Evolutionary conservation across 2,113 vertebrate genomes (phyloP), one percentile per base, ranked within the genome.

Genomic region (Chitala chitala): DNA sequence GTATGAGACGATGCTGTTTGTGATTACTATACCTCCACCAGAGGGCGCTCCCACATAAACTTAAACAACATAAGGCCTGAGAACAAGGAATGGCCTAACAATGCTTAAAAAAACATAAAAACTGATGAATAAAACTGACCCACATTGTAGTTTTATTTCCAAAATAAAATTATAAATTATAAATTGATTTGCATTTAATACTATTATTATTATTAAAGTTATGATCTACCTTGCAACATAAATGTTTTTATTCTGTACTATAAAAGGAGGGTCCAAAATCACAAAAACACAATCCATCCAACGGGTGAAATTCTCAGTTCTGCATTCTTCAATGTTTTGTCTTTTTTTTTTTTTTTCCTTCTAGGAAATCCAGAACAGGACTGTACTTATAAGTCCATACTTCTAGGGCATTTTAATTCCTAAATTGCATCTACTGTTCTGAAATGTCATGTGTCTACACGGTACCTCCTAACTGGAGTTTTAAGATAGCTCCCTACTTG

Each of bases 11-110:
- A n/a, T 46, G 36, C n/a, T 44, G 64, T 8, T 20, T 24, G n/a
- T 66, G n/a, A 15, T 22, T 44, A 66, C 44, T 44, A 44, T 42
- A 66, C 44, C 1, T 22, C 74, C 74, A 75, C 66, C 55, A 75
- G 74, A 61, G 74, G 66, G 74, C 74, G 26, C 42, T 29, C 40
- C 68, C 24, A 66, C 70, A 46, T 51, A 48, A 69, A 31, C 22
- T 20, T n/a, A 58, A 38, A 40, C 22, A 44, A n/a, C 58, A 15
- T 1, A 22, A 29, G 29, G 4, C 31, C 17, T 5, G 22, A 50
- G 46, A 1, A 36, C 22, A 51, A 22, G 7, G 20, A 17, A 59
- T 22, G 8, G 12, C 51, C 51, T 13, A 10, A n/a, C 24, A 36
- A 8, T 48, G n/a, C 61, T 46, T 13, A 51, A 38, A 51, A 5